Base-by-base conservation (phyloP, 2,797 vertebrate species). In the Oreochromis grahami region DNA sequence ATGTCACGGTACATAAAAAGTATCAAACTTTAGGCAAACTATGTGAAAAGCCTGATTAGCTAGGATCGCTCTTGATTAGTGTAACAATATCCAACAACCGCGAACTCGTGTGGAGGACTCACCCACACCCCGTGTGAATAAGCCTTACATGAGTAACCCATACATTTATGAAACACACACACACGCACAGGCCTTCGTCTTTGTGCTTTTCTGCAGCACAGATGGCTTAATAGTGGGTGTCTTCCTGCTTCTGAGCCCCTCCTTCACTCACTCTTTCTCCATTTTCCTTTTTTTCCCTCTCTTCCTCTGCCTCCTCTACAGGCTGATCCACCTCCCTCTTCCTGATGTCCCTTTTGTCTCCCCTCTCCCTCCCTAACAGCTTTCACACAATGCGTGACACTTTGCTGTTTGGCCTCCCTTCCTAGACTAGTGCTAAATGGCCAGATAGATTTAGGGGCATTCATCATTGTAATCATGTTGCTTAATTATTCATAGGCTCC, bases 401-500 rank as follows among this genome's bases (percentile, higher is more conserved):
- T 72, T 80, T 5, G 76, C 84, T 82, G 80, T 80, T 91, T 83
- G 85, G 83, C 90, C 82, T 89, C 83, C 83, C 88, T 88, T 84
- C 78, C 86, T 53, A 29, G 79, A 82, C 89, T 87, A 84, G 89
- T 93, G 90, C 92, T 94, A 95, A 95, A 95, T 91, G 92, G 92
- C 81, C 87, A 91, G 91, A 95, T 89, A 93, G 91, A 93, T 94
- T 93, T 92, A 86, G 85, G 88, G 79, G 87, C 95, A 95, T 96
- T 95, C 93, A 95, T 97, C 95, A 96, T 86, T 90, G 93, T 96
- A 96, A 96, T 96, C 95, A 95, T 91, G 90, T 86, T 94, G 86
- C 84, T 97, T 94, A 96, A 96, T 96, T 96, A 96, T 97, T 96
- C 90, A 96, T 93, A 78, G 90, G 68, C 85, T 95, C 93, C 93